Evolutionary conservation across 2,888 invertebrate genomes (phyloP), one percentile per base, ranked within the genome.

Genomic region (Pachymerium ferrugineum): DNA sequence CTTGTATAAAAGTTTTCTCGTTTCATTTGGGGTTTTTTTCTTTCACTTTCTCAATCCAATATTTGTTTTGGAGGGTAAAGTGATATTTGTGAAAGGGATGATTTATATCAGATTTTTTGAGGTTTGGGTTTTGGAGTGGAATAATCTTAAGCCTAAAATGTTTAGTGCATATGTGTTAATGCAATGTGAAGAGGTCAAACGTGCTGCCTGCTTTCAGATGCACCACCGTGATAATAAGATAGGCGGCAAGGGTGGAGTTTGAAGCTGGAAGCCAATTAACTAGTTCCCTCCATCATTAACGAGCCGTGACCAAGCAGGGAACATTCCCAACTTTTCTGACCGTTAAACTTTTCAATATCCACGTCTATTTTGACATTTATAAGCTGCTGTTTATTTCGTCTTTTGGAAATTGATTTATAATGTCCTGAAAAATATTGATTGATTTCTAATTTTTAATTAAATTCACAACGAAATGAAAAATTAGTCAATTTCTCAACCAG

Each of bases 131-230:
- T 62, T 8, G n/a, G n/a, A 62, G 62, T 62, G 62, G 62, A 22
- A 12, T 28, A 28, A 62, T 62, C 62, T 62, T 62, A 62, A 62
- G 62, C 22, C n/a, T 28, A 28, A 14, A 25, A 28, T 62, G 62
- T 25, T 62, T 62, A 62, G 62, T 22, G 62, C 62, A 25, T 22
- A 38, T 38, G 62, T 62, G 62, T 25, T 62, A 62, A 62, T 62
- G 62, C 62, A 28, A 62, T 62, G 62, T 62, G 62, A 62, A 62
- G 62, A 62, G 62, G 62, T 62, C 62, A 62, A 62, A 62, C 62
- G 62, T 62, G 62, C 62, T 28, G 14, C 10, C 62, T 14, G 28
- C 25, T 62, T 28, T 62, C 25, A 62, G 62, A 62, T 62, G 62
- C 28, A 28, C 28, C 25, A n/a, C 62, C 62, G 62, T 62, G 62